Evolutionary conservation across 1,140 invertebrate genomes (phyloP), one percentile per base, ranked within the genome.

Genomic region (Helicoverpa armigera): DNA sequence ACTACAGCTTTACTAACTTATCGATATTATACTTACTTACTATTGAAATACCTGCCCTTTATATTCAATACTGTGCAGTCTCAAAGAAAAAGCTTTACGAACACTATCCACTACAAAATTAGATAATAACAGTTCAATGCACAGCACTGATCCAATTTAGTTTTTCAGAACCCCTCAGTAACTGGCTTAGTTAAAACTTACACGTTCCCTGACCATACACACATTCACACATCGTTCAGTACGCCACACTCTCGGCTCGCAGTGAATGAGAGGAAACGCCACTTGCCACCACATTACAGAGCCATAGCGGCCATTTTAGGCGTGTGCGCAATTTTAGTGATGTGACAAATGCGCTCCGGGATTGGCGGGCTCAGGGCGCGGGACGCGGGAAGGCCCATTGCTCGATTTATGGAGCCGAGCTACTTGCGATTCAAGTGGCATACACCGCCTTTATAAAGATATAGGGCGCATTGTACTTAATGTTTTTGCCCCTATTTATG

Each of bases 341-440:
- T 76, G 73, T 76, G 73, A 76, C 53, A 76, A 76, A 76, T 76
- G 58, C 58, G 12, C n/a, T 9, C 10, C 43, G 58, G 73, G 73
- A 61, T 63, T 76, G 73, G 56, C 13, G 50, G 51, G 53, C 16
- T 12, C 13, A 48, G 58, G 56, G 14, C 54, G 72, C 35, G 29
- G 50, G 50, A 61, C 65, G 50, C 69, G 50, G 50, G 50, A 54
- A 72, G 5, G 69, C 69, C 56, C 58, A 29, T 31, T 51, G 69
- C 58, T 18, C 73, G 48, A 76, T 76, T 76, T 63, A 76, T 75
- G 43, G 56, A 48, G 51, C 58, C 43, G 73, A 60, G 10, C 56
- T 76, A 76, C 73, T 76, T 76, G 73, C 73, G 58, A 76, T 76
- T 76, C 73, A 76, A 76, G 73, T 63, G 73, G 73, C 73, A 76